phyloP scores from a whole-genome alignment of 2,888 invertebrate species.

The Scaeva pyrastri region DNA sequence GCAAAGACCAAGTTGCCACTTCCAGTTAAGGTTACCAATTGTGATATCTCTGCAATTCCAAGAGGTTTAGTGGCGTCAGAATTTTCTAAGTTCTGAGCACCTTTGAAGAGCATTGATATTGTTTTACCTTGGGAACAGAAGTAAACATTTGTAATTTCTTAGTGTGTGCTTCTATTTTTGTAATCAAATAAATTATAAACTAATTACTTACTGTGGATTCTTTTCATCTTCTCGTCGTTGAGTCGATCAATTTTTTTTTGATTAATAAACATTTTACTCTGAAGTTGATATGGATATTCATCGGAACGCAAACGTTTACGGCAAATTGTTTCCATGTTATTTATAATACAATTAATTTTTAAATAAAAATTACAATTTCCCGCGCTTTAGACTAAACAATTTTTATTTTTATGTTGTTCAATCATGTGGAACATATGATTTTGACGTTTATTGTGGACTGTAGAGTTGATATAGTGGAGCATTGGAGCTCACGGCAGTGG shows the following conservation, averaged over 20 bases:
- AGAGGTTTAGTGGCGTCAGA: conserved; percentile 31
- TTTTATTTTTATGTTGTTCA: neutral
- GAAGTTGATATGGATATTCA: conserved; percentile 61
- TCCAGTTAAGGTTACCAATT: conserved; percentile 66
- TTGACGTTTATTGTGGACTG: conserved; percentile 5
- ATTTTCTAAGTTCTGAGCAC: conserved; percentile 63
- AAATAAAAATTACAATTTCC: conserved; percentile 11
- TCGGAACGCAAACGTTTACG: conserved; percentile 75
- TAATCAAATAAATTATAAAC: neutral
- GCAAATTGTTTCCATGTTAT: conserved; percentile 53
- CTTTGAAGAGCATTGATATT: conserved; percentile 73
- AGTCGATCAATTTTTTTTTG: conserved; percentile 68
- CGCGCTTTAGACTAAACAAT: conserved; percentile 57
- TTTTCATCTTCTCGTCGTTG: conserved; percentile 72
- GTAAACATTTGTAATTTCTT: neutral
- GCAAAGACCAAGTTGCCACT: conserved; percentile 66
- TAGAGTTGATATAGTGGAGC: no score
- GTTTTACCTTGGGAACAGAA: conserved; percentile 67
- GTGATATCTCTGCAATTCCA: conserved; percentile 7
- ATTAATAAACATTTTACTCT: conserved; percentile 76
- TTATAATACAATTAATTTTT: neutral
- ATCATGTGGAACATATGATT: conserved; percentile 35
- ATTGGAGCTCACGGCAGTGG: neutral
- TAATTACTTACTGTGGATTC: conserved; percentile 73
- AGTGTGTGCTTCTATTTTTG: no score